A percentile compares a stretch with the other conserved stretches of the same genome.
Evolutionary conservation across 1,140 invertebrate species (phyloP).

Genomic region (Himalopsyche phryganea): DNA sequence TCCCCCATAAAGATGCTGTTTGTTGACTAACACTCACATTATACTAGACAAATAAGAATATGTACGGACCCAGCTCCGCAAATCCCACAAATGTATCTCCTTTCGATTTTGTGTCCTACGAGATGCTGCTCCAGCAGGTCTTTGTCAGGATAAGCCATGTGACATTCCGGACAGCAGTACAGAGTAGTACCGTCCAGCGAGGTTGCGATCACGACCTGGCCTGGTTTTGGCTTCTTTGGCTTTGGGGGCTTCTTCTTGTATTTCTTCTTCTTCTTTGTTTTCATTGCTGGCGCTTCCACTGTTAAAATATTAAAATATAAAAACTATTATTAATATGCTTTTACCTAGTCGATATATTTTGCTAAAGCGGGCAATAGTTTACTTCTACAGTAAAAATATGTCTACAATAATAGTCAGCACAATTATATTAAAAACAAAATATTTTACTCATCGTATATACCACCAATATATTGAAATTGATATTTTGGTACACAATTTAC

Average conservation of each 20-base stretch:
- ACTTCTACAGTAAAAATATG: too few species aligned
- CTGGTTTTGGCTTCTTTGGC: slow-evolving; percentile 66
- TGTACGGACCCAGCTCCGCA: slow-evolving; percentile 51
- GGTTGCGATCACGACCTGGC: slow-evolving; percentile 68
- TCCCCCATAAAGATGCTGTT: too few species aligned
- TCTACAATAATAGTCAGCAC: too few species aligned
- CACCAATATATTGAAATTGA: too few species aligned
- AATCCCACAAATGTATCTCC: slow-evolving; percentile 61
- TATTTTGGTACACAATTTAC: too few species aligned
- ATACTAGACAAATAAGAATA: neutral
- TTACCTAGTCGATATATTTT: too few species aligned
- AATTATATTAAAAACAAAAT: too few species aligned
- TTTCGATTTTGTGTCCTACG: slow-evolving; percentile 71
- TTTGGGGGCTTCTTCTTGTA: slow-evolving; percentile 77
- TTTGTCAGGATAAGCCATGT: slow-evolving; percentile 75
- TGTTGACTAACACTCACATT: too few species aligned
- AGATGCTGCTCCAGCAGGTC: slow-evolving; percentile 72
- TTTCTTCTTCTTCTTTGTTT: slow-evolving; percentile 69
- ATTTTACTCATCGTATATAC: too few species aligned
- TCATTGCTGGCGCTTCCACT: slow-evolving; percentile 30
- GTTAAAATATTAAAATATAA: neutral
- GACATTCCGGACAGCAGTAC: slow-evolving; percentile 75
- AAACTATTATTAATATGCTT: neutral
- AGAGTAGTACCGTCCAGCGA: slow-evolving; percentile 68
- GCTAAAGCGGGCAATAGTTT: too few species aligned